Evolutionary conservation across 2,888 invertebrate genomes (phyloP).

Genomic region (Dicyrtomina minuta): DNA sequence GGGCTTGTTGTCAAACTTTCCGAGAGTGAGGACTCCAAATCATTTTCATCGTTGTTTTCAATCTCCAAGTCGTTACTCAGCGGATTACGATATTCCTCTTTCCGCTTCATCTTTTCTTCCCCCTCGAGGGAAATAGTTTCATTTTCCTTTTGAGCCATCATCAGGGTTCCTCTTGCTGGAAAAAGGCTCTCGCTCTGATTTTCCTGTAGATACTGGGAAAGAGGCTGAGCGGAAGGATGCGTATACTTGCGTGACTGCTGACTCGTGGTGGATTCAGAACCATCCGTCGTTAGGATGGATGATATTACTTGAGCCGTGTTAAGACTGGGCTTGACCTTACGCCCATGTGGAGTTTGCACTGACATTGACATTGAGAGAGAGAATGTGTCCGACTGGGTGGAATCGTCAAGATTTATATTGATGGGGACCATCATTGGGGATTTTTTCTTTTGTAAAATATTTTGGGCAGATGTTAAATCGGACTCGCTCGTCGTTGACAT

Average conservation of each 20-base stretch:
- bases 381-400: slow-evolving; percentile 19
- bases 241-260: no score
- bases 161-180: not conserved
- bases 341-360: no score
- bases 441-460: not conserved
- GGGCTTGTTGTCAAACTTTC: slow-evolving; percentile 35
- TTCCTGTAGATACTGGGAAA: not conserved
- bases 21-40: not conserved
- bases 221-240: no score
- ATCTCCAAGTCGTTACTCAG: not conserved
- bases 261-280: not conserved
- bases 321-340: no score
- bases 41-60: slow-evolving; percentile 12
- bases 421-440: not conserved
- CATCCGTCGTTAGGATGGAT: not conserved
- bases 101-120: not conserved
- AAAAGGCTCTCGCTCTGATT: not conserved
- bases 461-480: slow-evolving; percentile 13
- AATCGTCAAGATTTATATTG: slow-evolving; percentile 14
- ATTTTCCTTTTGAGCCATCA: not conserved
- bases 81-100: no score
- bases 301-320: no score
- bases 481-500: slow-evolving; percentile 30
- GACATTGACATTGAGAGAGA: slow-evolving; percentile 6
- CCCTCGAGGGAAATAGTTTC: not conserved